These are phyloP conservation scores for Phortica okadai DNA, from an alignment of 2,888 invertebrate genomes.

Conservation along the genomic window DNA sequence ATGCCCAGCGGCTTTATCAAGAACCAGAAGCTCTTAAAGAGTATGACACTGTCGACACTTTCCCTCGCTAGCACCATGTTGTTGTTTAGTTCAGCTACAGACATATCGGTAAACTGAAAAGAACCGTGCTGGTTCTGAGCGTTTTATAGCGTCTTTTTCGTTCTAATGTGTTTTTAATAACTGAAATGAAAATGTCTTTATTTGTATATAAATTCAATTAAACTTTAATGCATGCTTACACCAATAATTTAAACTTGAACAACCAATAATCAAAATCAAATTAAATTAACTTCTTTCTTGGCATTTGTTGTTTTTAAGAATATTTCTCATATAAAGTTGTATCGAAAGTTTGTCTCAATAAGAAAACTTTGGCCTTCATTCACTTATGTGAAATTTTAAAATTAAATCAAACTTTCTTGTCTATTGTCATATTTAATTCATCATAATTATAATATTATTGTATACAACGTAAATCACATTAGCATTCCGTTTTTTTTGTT, in stretches of 20 bases:
- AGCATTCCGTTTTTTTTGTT: no score
- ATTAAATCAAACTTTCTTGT: no score
- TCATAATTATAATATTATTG: no score
- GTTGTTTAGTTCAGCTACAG: neutral
- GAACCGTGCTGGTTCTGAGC: neutral
- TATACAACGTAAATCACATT: no score
- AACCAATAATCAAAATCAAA: neutral
- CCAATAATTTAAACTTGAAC: neutral
- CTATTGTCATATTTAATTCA: no score
- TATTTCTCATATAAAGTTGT: no score
- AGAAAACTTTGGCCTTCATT: no score
- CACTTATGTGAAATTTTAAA: no score
- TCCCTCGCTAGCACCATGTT: neutral
- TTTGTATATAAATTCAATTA: neutral
- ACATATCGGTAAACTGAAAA: neutral
- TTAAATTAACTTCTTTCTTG: neutral
- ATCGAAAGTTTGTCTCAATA: no score
- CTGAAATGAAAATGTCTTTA: neutral
- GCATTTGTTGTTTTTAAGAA: no score
- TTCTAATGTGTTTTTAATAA: conserved; percentile 4
- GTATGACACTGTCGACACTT: neutral
- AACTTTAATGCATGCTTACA: neutral
- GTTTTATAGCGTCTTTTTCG: neutral
- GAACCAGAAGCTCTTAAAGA: neutral
- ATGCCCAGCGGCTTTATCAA: neutral